A percentile compares a stretch with the other conserved stretches of the same genome.
Conservation (phyloP, 1,140 invertebrate species). For the Drosophila bocqueti region DNA sequence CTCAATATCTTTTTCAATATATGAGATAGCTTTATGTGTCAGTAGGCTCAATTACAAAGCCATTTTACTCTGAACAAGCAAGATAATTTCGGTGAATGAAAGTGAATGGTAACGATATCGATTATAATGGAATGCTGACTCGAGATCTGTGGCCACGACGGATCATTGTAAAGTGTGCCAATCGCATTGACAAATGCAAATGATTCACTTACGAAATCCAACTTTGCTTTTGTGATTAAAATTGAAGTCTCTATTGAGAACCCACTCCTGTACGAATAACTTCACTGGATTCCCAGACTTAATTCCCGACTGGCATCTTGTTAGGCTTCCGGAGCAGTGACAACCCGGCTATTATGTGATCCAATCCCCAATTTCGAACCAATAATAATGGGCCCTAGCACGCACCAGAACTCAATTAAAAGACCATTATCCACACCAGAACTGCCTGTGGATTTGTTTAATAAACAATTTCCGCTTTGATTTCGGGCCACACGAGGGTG, state of each 20-base stretch:
- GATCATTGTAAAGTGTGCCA: conserved; percentile 19
- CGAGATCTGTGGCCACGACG: conserved; percentile 1
- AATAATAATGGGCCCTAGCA: conserved; percentile 28
- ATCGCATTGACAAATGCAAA: conserved; percentile 28
- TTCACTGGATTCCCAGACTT: neutral
- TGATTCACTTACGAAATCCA: conserved; percentile 18
- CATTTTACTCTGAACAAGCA: neutral
- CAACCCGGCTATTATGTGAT: conserved; percentile 50
- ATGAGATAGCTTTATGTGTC: neutral
- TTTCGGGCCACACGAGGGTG: conserved; percentile 44
- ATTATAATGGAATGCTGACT: conserved; percentile 44
- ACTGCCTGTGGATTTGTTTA: conserved; percentile 66
- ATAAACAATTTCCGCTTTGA: conserved; percentile 79
- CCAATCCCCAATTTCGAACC: conserved; percentile 25
- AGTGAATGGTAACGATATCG: conserved; percentile 33
- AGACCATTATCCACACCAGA: conserved; percentile 63
- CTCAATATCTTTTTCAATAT: conserved; percentile 5
- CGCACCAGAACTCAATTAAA: conserved; percentile 73
- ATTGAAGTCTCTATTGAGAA: conserved; percentile 20
- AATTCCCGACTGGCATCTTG: conserved; percentile 1
- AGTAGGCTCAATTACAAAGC: conserved; percentile 27
- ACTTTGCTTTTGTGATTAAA: conserved; percentile 2
- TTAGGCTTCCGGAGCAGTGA: conserved; percentile 13
- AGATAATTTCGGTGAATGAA: conserved; percentile 25
- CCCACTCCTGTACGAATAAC: neutral